Base-by-base conservation (phyloP, 2,113 vertebrate genomes). In the Leptobrachium ailaonicum region DNA sequence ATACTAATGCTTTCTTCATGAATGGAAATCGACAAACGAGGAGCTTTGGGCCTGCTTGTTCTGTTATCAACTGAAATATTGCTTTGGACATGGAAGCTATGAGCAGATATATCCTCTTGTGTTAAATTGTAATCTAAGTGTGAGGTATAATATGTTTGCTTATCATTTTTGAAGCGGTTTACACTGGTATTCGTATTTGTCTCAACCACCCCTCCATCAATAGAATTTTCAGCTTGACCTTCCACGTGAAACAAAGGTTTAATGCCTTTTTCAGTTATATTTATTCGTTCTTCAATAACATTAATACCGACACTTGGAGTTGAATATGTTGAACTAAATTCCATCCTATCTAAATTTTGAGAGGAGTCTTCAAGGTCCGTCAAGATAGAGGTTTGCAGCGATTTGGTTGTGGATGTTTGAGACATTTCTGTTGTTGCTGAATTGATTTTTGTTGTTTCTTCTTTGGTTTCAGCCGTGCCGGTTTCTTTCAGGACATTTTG, bases 1-100 rank as follows among this genome's bases (percentile, higher is more conserved):
- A 44, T 69, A 44, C 45, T 14, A 69, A 69, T 69, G 8, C 67
- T 43, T 69, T 69, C 67, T 45, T 69, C 67, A 69, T 14, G 67
- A 13, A 69, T 42, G 14, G 56, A 60, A 60, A 60, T 12, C 13
- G 56, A 60, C 56, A 60, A 60, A 11, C 56, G 56, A 14, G 56
- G 56, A 12, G 8, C 3, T 60, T 8, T 60, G 3, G 13, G 4
- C 13, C 56, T 60, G 3, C 6, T 60, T 2, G 56, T 14, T 60
- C 13, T 60, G 3, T 8, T 14, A 12, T 14, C 47, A 50, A 50
- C 47, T 50, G 47, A 50, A 8, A 50, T 60, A 60, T 12, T 4
- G 11, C 10, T 3, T 13, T 74, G 72, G 5, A 14, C 2, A 42
- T 13, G 32, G 66, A 66, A 66, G 41, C n/a, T 75, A 6, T 9